Conservation (phyloP, 2,888 invertebrate species). For the Leptopterna dolabrata region DNA sequence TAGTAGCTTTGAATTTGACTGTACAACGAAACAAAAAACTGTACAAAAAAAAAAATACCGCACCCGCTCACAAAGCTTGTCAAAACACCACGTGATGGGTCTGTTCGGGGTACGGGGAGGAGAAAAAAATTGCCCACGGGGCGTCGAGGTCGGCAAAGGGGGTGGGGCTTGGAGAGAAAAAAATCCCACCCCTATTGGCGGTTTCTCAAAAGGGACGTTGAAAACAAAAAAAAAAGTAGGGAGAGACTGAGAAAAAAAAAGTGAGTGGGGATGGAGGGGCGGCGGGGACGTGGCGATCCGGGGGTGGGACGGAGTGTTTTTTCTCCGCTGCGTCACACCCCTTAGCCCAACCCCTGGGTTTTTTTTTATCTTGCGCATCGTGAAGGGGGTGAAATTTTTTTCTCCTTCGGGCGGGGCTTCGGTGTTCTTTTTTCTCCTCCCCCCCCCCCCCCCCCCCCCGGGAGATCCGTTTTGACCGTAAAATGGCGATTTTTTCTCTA, state of each 20-base stretch:
- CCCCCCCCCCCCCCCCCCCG: too few relatives aligned
- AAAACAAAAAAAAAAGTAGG: neutral
- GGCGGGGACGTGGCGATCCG: conserved; percentile 42
- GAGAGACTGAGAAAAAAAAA: neutral
- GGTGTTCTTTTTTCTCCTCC: neutral
- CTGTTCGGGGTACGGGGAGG: neutral
- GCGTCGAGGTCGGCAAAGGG: neutral
- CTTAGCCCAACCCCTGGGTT: conserved; percentile 15
- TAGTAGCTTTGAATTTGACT: neutral
- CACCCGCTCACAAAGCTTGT: conserved; percentile 35
- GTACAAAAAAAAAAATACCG: neutral
- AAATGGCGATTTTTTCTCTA: conserved; percentile 42
- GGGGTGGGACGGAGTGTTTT: conserved; percentile 48
- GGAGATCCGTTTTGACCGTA: conserved; percentile 29
- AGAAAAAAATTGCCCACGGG: conserved; percentile 18
- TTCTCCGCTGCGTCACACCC: conserved; percentile 51
- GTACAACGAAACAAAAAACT: neutral
- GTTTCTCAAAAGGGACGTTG: neutral
- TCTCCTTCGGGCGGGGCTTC: neutral
- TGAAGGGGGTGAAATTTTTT: neutral
- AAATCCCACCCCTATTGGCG: conserved; percentile 59
- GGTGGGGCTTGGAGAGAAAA: conserved; percentile 62
- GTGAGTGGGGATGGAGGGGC: neutral
- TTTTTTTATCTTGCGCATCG: conserved; percentile 33
- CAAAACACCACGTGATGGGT: conserved; percentile 29